Percentiles rank a stretch among this genome's conserved stretches.
Conservation (phyloP, 2,113 vertebrate genomes). For the Martes martes region DNA sequence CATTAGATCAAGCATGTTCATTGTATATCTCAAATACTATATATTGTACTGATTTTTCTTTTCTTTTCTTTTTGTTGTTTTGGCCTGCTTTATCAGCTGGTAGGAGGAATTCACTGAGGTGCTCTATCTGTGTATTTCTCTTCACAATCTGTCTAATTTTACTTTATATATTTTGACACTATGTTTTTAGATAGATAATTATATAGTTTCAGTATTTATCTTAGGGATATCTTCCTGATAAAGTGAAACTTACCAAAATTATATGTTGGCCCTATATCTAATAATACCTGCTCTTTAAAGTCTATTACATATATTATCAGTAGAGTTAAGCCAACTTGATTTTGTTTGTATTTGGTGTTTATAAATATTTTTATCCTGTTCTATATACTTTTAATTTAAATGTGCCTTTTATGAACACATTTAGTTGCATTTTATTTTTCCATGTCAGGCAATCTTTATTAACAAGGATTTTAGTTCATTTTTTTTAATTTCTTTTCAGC, state of each 20-base stretch:
- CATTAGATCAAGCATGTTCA: neutral
- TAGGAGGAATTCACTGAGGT: neutral
- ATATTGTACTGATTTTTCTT: neutral
- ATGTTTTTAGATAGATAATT: neutral
- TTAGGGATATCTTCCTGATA: neutral
- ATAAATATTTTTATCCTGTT: neutral
- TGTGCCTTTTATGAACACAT: neutral
- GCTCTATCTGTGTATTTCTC: neutral
- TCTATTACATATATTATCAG: neutral
- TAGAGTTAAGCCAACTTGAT: neutral
- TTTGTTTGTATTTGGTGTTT: neutral
- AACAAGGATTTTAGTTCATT: neutral
- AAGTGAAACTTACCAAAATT: neutral
- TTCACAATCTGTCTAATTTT: neutral
- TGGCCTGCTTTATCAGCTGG: neutral
- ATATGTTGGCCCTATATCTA: neutral
- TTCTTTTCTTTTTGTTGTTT: neutral
- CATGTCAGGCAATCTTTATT: neutral
- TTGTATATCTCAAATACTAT: neutral
- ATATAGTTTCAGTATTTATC: neutral
- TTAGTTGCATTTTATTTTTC: neutral
- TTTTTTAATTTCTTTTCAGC: neutral
- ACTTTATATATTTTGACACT: neutral
- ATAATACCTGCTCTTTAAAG: neutral
- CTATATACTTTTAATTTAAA: neutral